Evolutionary conservation across 1,140 invertebrate genomes (phyloP), one percentile per base, ranked within the genome.

Genomic region (Scaptomyza pallida): DNA sequence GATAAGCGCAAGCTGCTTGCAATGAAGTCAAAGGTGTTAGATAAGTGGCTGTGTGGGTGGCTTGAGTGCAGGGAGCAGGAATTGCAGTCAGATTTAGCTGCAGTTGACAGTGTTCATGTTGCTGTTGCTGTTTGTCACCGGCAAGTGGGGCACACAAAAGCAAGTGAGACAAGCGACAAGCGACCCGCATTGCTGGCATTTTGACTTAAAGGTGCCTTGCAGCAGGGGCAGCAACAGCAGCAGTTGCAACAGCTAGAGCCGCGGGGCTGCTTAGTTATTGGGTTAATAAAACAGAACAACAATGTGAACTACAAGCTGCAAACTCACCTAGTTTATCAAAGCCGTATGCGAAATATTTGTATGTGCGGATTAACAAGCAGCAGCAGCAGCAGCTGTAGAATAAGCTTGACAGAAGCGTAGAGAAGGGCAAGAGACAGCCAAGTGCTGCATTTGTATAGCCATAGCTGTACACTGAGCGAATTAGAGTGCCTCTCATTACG

Each of bases 1-100:
- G 80, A 75, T 86, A 80, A 85, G 80, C 80, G 60, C 52, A 43
- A 50, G 48, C 35, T 44, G 63, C 56, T 21, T 51, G 59, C 45
- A 79, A 85, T 70, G 48, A 48, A 80, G 81, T 80, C 77, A 86
- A 85, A 85, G 81, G 80, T 85, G 81, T 85, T 86, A 77, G 81
- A 73, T 86, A 85, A 86, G 80, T 80, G 72, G 56, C 72, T 40
- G 19, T 15, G 37, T 13, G 26, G 26, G 26, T 30, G 6, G 26
- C 26, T 30, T 9, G 41, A n/a, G 16, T 17, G 40, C 3, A 15
- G 30, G 23, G 19, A 17, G 3, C 23, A 37, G 30, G 43, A 6
- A 23, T 37, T 44, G 57, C 61, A 40, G 47, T 50, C 57, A 63
- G 37, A 16, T 52, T 37, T 75, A 35, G 37, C 75, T 75, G 78